Conservation (phyloP, 2,797 vertebrate species). For the Phaenicophaeus curvirostris region DNA sequence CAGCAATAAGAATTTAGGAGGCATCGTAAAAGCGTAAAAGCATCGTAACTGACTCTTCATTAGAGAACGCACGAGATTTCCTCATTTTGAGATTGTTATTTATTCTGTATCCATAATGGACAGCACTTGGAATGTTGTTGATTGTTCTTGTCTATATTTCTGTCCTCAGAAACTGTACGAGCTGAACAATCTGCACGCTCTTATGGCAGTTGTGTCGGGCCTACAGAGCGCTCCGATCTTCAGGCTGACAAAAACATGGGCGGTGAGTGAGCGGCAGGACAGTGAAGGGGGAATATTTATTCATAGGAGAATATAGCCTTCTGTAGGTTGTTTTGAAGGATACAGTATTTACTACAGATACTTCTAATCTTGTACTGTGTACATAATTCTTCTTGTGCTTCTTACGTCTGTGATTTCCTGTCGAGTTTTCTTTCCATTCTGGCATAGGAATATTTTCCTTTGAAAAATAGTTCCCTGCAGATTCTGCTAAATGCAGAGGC, state of each 20-base stretch:
- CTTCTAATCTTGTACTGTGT: not conserved
- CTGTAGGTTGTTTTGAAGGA: not conserved
- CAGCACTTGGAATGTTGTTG: not conserved
- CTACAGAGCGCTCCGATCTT: slow-evolving; percentile 98
- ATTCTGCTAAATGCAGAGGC: slow-evolving; percentile 12
- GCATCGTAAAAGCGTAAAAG: not conserved
- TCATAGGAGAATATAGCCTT: not conserved
- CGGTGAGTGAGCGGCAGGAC: slow-evolving; percentile 83
- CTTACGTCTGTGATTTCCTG: slow-evolving; percentile 18
- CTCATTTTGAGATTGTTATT: not conserved
- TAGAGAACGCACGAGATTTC: not conserved
- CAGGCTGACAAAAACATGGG: slow-evolving; percentile 97
- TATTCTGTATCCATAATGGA: not conserved
- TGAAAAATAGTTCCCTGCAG: slow-evolving; percentile 53
- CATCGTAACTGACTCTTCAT: not conserved
- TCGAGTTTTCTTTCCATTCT: not conserved
- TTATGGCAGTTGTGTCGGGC: slow-evolving; percentile 96
- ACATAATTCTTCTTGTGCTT: not conserved
- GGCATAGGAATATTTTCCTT: slow-evolving; percentile 39
- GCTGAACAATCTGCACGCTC: slow-evolving; percentile 96
- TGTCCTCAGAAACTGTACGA: slow-evolving; percentile 92
- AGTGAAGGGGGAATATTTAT: not conserved
- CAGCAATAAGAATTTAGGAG: not conserved
- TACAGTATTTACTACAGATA: not conserved
- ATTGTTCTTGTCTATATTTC: not conserved